Base-by-base conservation (phyloP, 2,888 invertebrate species). In the Ochropleura plecta region DNA sequence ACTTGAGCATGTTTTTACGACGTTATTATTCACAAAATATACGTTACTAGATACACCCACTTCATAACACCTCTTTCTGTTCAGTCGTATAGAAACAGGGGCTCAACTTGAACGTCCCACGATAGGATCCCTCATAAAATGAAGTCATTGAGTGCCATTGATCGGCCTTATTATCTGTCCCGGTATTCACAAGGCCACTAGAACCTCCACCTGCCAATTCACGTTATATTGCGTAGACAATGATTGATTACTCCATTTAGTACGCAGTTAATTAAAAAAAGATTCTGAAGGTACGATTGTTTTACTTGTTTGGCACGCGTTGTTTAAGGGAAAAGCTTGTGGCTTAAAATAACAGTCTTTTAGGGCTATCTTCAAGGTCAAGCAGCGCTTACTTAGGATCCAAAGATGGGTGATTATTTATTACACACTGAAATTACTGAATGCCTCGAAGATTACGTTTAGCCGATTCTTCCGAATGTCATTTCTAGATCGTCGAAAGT, bases 181-280 rank as follows among this genome's bases (percentile, higher is more conserved):
- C 51, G 14, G 8, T 55, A 60, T 67, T 42, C 48, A 62, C 44
- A 6, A 16, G 14, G 73, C 73, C 79, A 70, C 69, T 73, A 59
- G 69, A 70, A 62, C 69, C 48, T 59, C 49, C 69, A 73, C 74
- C 66, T 79, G 74, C 62, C 79, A 66, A 79, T 79, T 73, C 44
- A 79, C 51, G 44, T 73, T 73, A 67, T 70, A 68, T 69, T 77
- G 62, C 70, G 44, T 49, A 55, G 53, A 73, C 69, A 79, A 76
- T 81, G 85, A 86, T 84, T 72, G 63, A 78, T 68, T 42, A 51
- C 76, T 66, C 64, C 44, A 78, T 70, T 73, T 73, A 69, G 72
- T 72, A 69, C 18, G 8, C 18, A 57, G 73, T 73, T 73, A 66
- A 79, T 79, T 81, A 70, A 83, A 73, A 79, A 82, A 73, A 53